A percentile compares a stretch with the other conserved stretches of the same genome.
Evolutionary conservation across 2,113 vertebrate species (phyloP).

Genomic region (Meles meles): DNA sequence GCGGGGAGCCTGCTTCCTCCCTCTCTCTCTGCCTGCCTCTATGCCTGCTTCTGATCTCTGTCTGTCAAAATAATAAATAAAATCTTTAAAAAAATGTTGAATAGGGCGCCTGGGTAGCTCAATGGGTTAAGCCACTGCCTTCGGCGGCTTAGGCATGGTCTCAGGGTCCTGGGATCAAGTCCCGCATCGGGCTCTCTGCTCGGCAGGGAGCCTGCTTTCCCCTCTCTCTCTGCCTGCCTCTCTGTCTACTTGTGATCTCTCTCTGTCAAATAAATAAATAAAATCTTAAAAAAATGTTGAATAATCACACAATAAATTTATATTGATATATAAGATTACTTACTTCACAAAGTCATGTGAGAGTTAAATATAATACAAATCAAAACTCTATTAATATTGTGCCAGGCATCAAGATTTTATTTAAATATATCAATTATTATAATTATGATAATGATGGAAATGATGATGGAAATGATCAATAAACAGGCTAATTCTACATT

Average conservation of each 20-base stretch:
- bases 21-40: too few relatives aligned
- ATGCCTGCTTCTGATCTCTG: too few relatives aligned
- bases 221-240: too few relatives aligned
- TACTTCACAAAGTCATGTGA: neutral
- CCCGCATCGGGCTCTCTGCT: too few relatives aligned
- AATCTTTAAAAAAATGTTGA: too few relatives aligned
- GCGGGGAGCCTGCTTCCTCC: too few relatives aligned
- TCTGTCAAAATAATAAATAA: too few relatives aligned
- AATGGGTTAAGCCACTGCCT: too few relatives aligned
- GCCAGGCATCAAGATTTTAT: neutral
- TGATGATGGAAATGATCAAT: neutral
- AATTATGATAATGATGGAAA: neutral
- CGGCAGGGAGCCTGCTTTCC: too few relatives aligned
- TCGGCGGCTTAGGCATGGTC: too few relatives aligned
- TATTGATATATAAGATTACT: neutral
- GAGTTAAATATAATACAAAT: neutral
- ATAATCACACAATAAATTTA: neutral
- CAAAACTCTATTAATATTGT: neutral
- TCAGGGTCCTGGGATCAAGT: too few relatives aligned
- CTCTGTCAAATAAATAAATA: neutral
- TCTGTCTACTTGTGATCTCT: neutral
- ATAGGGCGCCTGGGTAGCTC: too few relatives aligned
- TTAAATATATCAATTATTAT: neutral
- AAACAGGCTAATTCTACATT: neutral
- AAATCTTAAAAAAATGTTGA: neutral